phyloP scores from a whole-genome alignment of 2,888 invertebrate genomes.

The Trypoxylon attenuatum region DNA sequence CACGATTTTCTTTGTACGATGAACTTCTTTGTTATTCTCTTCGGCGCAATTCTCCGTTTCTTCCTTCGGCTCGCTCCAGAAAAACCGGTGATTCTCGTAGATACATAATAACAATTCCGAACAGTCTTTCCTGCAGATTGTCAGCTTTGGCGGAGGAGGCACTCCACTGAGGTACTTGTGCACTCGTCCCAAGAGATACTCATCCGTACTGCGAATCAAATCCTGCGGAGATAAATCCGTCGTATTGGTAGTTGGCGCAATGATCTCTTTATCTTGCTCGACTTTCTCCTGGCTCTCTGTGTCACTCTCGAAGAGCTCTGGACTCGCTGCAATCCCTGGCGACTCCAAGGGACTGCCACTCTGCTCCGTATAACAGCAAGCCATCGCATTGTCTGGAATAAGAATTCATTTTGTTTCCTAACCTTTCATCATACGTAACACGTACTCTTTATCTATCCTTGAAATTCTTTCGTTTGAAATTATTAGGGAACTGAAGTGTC shows the following conservation, averaged over 20 bases:
- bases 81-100: slow-evolving; percentile 76
- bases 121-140: slow-evolving; percentile 81
- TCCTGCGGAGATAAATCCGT: slow-evolving; percentile 58
- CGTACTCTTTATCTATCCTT: too few relatives aligned
- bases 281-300: slow-evolving; percentile 55
- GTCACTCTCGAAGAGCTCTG: slow-evolving; percentile 71
- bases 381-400: slow-evolving; percentile 53
- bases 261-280: not conserved
- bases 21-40: slow-evolving; percentile 2
- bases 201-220: slow-evolving; percentile 68
- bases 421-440: too few relatives aligned
- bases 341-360: slow-evolving; percentile 25
- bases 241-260: slow-evolving; percentile 39
- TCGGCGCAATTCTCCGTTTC: slow-evolving; percentile 15
- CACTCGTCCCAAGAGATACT: slow-evolving; percentile 72
- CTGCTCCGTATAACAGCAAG: slow-evolving; percentile 40
- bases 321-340: slow-evolving; percentile 60
- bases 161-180: slow-evolving; percentile 82
- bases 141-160: slow-evolving; percentile 85
- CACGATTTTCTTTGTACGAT: slow-evolving; percentile 33
- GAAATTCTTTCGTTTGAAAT: not conserved
- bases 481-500: not conserved
- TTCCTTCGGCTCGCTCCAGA: slow-evolving; percentile 66
- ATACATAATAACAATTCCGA: slow-evolving; percentile 80
- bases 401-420: not conserved